A percentile compares a stretch with the other conserved stretches of the same genome.
Conservation (phyloP, 2,113 vertebrate genomes). For the Setophaga petechia region DNA sequence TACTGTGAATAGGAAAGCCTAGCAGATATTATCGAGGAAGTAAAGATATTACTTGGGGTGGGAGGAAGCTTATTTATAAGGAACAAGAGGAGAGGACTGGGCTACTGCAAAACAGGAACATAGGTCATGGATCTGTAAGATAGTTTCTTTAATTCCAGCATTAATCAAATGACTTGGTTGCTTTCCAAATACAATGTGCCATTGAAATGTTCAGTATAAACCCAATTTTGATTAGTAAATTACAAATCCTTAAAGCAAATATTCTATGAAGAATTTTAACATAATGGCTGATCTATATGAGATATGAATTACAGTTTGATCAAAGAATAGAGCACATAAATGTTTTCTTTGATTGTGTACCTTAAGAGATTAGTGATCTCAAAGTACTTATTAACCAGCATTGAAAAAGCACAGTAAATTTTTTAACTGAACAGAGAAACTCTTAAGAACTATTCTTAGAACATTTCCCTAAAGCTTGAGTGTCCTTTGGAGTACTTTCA, state of each 20-base stretch:
- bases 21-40: conserved; percentile 45
- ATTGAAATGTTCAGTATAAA: not conserved
- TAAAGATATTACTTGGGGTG: not conserved
- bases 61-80: conserved; percentile 13
- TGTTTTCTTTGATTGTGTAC: not conserved
- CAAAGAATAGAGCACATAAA: not conserved
- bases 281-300: not conserved
- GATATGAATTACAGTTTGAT: not conserved
- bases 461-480: not conserved
- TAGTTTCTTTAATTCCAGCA: not conserved
- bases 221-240: not conserved
- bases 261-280: not conserved
- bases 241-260: not conserved
- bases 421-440: not conserved
- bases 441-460: not conserved
- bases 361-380: not conserved
- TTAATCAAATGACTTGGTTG: not conserved
- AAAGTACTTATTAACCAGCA: not conserved
- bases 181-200: not conserved
- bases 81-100: not conserved
- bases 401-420: not conserved
- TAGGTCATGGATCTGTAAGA: not conserved
- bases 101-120: not conserved
- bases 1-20: conserved; percentile 11
- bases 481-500: not conserved